Percentiles rank a stretch among this genome's conserved stretches.
Evolutionary conservation across 2,113 vertebrate genomes (phyloP).

Genomic region (Mobula hypostoma): DNA sequence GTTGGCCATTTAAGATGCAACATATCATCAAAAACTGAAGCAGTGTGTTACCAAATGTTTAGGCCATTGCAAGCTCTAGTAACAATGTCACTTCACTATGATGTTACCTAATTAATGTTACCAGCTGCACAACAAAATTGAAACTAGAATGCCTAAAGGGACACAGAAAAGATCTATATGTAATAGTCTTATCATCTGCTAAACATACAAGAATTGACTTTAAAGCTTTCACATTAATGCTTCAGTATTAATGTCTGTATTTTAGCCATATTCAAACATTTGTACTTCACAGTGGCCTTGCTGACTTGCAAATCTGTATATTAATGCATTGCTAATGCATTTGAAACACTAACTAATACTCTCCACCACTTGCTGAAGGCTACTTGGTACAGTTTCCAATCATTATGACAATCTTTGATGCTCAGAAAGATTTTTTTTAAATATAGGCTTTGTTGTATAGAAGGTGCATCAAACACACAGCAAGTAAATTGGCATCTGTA

Average conservation of each 20-base stretch:
- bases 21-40: neutral
- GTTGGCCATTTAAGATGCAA: neutral
- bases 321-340: neutral
- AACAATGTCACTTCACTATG: neutral
- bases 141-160: neutral
- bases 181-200: neutral
- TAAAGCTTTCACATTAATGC: neutral
- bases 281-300: neutral
- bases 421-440: neutral
- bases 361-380: neutral
- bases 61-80: neutral
- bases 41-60: neutral
- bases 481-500: neutral
- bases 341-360: neutral
- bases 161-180: neutral
- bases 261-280: neutral
- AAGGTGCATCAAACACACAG: neutral
- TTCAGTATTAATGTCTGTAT: neutral
- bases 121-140: neutral
- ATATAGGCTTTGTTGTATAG: neutral
- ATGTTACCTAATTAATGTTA: neutral
- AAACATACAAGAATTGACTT: neutral
- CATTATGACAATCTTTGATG: neutral
- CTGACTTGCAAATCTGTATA: neutral
- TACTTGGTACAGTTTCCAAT: neutral